A percentile compares a stretch with the other conserved stretches of the same genome.
Evolutionary conservation across 1,140 invertebrate genomes (phyloP).

Genomic region (Brachionus angularis): DNA sequence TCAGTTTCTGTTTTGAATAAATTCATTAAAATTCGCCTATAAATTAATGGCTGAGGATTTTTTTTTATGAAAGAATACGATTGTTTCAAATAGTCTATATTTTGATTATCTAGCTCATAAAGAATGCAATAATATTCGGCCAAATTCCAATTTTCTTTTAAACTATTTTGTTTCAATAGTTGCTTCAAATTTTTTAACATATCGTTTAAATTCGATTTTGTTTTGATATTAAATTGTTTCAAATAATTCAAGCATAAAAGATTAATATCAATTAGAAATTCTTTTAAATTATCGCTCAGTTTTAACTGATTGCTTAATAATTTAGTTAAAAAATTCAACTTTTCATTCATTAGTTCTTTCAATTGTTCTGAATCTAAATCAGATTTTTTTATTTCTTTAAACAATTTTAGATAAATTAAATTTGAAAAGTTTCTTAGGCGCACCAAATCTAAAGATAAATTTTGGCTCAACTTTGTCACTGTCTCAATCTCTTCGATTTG

Average conservation of each 20-base stretch:
- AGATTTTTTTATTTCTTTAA: conserved; percentile 15
- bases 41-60: conserved; percentile 23
- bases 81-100: background rate
- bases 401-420: background rate
- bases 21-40: conserved; percentile 12
- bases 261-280: background rate
- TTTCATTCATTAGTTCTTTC: background rate
- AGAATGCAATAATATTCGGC: conserved; percentile 9
- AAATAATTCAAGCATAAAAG: background rate
- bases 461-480: background rate
- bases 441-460: background rate
- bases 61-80: conserved; percentile 11
- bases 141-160: conserved; percentile 16
- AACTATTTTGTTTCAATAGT: conserved; percentile 12
- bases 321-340: conserved; percentile 1
- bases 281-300: background rate
- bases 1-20: conserved; percentile 21
- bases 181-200: background rate
- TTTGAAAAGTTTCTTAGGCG: conserved; percentile 7
- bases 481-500: background rate
- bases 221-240: background rate
- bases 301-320: background rate
- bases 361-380: background rate
- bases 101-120: conserved; percentile 7
- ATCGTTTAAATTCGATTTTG: background rate